phyloP scores from a whole-genome alignment of 2,888 invertebrate species.

The Drosophila anomelani region DNA sequence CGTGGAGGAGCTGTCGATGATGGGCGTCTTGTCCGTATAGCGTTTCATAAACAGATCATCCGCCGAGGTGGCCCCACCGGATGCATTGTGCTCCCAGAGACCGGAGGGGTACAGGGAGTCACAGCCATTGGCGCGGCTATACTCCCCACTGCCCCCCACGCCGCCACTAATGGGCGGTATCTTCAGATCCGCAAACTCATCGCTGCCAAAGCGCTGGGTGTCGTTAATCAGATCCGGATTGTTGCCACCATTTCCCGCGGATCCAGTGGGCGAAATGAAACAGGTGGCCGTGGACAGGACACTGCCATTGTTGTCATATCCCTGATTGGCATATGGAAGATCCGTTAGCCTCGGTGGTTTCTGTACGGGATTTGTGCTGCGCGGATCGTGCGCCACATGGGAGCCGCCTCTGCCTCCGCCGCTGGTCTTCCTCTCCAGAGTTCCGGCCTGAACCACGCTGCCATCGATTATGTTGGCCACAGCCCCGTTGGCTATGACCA shows the following conservation, averaged over 20 bases:
- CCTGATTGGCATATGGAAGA: slow-evolving; percentile 89
- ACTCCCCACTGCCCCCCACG: slow-evolving; percentile 88
- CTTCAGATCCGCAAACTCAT: slow-evolving; percentile 84
- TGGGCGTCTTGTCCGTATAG: slow-evolving; percentile 91
- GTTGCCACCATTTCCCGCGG: slow-evolving; percentile 90
- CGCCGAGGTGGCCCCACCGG: slow-evolving; percentile 75
- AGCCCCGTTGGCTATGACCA: slow-evolving; percentile 86
- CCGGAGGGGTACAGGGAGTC: slow-evolving; percentile 92
- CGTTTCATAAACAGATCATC: slow-evolving; percentile 86
- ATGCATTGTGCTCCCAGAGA: slow-evolving; percentile 88
- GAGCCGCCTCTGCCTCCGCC: slow-evolving; percentile 6
- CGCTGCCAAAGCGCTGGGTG: slow-evolving; percentile 88
- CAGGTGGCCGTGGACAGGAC: slow-evolving; percentile 88
- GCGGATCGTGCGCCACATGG: slow-evolving; percentile 80
- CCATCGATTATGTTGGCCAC: slow-evolving; percentile 85
- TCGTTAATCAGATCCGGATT: slow-evolving; percentile 95
- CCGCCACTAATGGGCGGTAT: slow-evolving; percentile 79
- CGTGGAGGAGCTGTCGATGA: slow-evolving; percentile 86
- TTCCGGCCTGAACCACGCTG: slow-evolving; percentile 37
- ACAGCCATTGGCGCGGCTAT: slow-evolving; percentile 89
- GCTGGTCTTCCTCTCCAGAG: slow-evolving; percentile 73
- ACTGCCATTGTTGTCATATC: slow-evolving; percentile 89
- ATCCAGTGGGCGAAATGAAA: slow-evolving; percentile 90
- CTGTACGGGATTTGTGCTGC: slow-evolving; percentile 88
- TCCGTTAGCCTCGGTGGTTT: slow-evolving; percentile 90